Evolutionary conservation across 2,797 vertebrate genomes (phyloP).

Genomic region (Gambelia wislizenii): DNA sequence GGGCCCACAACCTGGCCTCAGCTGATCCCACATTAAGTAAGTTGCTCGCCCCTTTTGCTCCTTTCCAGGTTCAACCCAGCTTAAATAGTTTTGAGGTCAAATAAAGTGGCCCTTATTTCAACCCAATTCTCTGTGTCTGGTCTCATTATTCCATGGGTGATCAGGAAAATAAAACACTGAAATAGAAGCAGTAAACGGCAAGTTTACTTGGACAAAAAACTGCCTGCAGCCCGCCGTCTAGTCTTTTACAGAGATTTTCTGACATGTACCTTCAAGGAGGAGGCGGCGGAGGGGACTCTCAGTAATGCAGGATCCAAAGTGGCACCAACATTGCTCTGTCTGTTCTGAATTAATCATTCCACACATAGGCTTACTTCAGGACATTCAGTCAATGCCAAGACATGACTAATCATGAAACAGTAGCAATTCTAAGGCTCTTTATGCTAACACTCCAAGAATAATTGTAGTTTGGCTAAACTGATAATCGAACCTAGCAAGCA

Average conservation of each 20-base stretch:
- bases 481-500: background rate
- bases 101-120: too few species aligned
- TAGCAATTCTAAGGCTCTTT: background rate
- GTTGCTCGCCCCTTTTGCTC: too few species aligned
- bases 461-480: background rate
- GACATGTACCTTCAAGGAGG: background rate
- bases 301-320: constrained; percentile 18
- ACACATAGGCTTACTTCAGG: background rate
- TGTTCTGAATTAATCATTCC: constrained; percentile 26
- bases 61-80: too few species aligned
- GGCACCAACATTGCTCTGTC: background rate
- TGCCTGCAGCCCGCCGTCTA: background rate
- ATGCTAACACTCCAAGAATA: background rate
- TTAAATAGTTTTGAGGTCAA: too few species aligned
- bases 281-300: background rate
- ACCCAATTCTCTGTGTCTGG: too few species aligned
- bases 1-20: too few species aligned
- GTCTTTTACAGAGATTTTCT: background rate
- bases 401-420: background rate
- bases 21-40: too few species aligned
- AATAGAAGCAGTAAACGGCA: background rate
- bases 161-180: background rate
- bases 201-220: background rate
- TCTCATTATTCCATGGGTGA: too few species aligned
- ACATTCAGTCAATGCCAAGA: background rate